Evolutionary conservation across 2,888 invertebrate species (phyloP).

Genomic region (Tiliacea aurago): DNA sequence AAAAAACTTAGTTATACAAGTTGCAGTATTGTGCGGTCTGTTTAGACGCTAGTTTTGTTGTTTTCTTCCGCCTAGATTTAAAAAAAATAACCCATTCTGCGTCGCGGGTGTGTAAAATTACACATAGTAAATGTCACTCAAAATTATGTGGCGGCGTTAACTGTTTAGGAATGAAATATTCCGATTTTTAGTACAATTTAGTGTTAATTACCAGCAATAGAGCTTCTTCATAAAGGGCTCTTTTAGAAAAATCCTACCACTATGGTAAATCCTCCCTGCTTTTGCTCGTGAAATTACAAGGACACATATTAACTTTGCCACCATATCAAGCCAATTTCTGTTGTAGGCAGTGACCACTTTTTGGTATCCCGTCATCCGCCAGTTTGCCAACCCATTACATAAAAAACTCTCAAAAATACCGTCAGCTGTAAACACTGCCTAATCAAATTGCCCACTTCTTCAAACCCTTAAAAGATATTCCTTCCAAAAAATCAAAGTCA

Average conservation of each 20-base stretch:
- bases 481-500: constrained; percentile 44
- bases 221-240: too few species aligned
- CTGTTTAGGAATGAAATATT: background rate
- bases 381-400: background rate
- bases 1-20: background rate
- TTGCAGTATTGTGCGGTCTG: background rate
- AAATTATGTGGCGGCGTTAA: background rate
- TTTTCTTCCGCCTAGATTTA: background rate
- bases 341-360: background rate
- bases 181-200: background rate
- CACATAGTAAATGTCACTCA: background rate
- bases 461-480: constrained; percentile 29
- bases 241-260: background rate
- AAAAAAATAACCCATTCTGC: background rate
- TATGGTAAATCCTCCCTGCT: background rate
- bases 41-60: background rate
- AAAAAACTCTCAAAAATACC: background rate
- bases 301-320: too few species aligned
- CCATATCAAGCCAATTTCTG: too few species aligned
- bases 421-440: background rate
- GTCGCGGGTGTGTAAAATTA: background rate
- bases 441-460: background rate
- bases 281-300: background rate
- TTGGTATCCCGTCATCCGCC: background rate
- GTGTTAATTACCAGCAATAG: background rate